Percentiles rank a stretch among this genome's conserved stretches.
Evolutionary conservation across 2,113 vertebrate genomes (phyloP).

Genomic region (Oryzias celebensis): DNA sequence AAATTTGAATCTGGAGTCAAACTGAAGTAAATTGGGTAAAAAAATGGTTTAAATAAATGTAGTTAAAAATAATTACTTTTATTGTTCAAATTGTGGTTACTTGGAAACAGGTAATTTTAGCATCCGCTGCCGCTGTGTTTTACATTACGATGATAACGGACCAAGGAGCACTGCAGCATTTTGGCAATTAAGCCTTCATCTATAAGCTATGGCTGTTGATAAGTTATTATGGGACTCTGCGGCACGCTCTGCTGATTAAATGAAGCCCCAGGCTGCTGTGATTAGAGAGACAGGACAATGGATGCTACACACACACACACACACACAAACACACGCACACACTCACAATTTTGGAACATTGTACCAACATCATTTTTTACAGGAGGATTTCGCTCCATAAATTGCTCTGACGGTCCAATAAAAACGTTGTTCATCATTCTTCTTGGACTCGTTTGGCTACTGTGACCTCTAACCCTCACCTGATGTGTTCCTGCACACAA

Average conservation of each 20-base stretch:
- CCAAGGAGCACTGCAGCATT: constrained; percentile 25
- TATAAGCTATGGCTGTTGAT: constrained; percentile 44
- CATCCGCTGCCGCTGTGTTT: constrained; percentile 3
- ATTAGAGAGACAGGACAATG: constrained; percentile 63
- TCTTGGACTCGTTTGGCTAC: neutral
- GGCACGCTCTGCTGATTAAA: constrained; percentile 47
- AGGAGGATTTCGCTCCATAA: constrained; percentile 31
- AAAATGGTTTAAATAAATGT: neutral
- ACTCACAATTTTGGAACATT: constrained; percentile 5
- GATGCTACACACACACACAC: constrained; percentile 10
- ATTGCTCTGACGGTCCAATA: constrained; percentile 5
- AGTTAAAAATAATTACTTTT: neutral
- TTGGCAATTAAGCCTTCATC: constrained; percentile 44
- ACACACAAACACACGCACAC: constrained; percentile 12
- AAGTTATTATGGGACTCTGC: constrained; percentile 51
- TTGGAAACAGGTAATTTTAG: constrained; percentile 10
- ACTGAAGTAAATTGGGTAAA: neutral
- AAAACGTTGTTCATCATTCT: constrained; percentile 3
- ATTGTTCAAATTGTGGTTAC: neutral
- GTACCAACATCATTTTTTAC: constrained; percentile 23
- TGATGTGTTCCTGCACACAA: neutral
- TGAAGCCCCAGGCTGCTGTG: constrained; percentile 48
- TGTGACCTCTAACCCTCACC: constrained; percentile 24
- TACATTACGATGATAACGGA: constrained; percentile 11
- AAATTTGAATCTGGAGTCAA: neutral